Evolutionary conservation across 2,888 invertebrate genomes (phyloP).

Genomic region (Diogma glabrata): DNA sequence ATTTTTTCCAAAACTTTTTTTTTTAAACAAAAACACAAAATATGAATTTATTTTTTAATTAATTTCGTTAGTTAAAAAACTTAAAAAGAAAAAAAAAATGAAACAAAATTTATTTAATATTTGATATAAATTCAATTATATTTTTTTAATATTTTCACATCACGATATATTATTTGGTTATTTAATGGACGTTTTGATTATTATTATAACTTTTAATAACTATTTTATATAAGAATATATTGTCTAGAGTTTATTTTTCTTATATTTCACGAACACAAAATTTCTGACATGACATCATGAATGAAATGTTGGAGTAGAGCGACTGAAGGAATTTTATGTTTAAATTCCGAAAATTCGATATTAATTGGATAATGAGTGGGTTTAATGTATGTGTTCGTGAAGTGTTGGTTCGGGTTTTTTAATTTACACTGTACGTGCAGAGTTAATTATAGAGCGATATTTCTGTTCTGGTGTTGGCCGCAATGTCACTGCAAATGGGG

Average conservation of each 20-base stretch:
- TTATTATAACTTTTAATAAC: conserved; percentile 6
- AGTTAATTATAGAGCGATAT: no score
- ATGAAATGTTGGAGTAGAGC: conserved; percentile 4
- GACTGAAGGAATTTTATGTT: conserved; percentile 5
- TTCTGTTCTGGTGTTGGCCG: no score
- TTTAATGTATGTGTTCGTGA: no score
- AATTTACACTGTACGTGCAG: no score
- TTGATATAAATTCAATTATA: not conserved
- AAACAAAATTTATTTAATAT: no score
- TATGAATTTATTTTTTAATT: not conserved
- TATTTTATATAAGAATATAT: not conserved
- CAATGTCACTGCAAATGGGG: no score
- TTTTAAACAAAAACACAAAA: not conserved
- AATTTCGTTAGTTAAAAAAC: not conserved
- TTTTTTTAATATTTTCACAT: conserved; percentile 4
- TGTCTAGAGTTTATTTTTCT: not conserved
- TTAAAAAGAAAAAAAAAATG: no score
- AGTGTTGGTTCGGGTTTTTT: no score
- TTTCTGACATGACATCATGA: conserved; percentile 7
- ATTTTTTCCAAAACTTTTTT: conserved; percentile 5
- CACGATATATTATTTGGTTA: not conserved
- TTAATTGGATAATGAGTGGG: no score
- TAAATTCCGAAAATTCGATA: no score
- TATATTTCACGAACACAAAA: conserved; percentile 3
- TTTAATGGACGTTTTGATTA: conserved; percentile 2